Evolutionary conservation across 2,797 vertebrate species (phyloP).

Genomic region (Lophius americanus): DNA sequence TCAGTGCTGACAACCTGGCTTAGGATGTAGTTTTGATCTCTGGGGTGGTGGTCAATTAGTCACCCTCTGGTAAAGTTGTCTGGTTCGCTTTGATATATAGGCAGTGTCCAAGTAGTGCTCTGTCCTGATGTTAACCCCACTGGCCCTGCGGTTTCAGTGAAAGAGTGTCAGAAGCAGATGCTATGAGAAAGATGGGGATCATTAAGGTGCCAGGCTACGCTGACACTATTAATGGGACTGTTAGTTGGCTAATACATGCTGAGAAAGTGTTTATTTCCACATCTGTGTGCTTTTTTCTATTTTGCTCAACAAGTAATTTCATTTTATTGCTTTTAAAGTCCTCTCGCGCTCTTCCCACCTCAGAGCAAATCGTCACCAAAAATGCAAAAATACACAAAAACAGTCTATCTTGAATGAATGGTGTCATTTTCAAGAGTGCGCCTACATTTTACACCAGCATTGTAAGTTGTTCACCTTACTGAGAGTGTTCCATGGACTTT

Average conservation of each 20-base stretch:
- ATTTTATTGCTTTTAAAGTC: conserved; percentile 68
- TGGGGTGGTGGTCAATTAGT: conserved; percentile 58
- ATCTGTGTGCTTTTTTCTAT: conserved; percentile 13
- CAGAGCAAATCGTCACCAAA: conserved; percentile 15
- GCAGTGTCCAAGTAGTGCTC: conserved; percentile 24
- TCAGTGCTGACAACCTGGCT: conserved; percentile 45
- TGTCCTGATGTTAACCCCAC: conserved; percentile 58
- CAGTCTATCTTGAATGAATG: conserved; percentile 21
- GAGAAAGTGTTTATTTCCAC: conserved; percentile 22
- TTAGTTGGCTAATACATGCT: conserved; percentile 33
- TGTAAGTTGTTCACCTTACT: conserved; percentile 5
- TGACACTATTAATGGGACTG: conserved; percentile 57
- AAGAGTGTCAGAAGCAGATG: conserved; percentile 42
- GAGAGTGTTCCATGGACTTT: conserved; percentile 23
- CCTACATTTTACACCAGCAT: too few relatives aligned
- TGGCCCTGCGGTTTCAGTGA: conserved; percentile 37
- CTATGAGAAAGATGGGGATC: conserved; percentile 52
- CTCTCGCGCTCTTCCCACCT: conserved; percentile 11
- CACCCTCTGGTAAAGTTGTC: conserved; percentile 53
- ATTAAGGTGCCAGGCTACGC: conserved; percentile 49
- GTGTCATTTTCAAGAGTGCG: conserved; percentile 18
- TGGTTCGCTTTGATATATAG: conserved; percentile 55
- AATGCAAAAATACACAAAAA: conserved; percentile 25
- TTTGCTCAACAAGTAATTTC: conserved; percentile 53
- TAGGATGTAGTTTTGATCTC: conserved; percentile 49